phyloP scores from a whole-genome alignment of 37 sponge, comb jelly and placozoan species.

The Diacarnus erythraeanus region DNA sequence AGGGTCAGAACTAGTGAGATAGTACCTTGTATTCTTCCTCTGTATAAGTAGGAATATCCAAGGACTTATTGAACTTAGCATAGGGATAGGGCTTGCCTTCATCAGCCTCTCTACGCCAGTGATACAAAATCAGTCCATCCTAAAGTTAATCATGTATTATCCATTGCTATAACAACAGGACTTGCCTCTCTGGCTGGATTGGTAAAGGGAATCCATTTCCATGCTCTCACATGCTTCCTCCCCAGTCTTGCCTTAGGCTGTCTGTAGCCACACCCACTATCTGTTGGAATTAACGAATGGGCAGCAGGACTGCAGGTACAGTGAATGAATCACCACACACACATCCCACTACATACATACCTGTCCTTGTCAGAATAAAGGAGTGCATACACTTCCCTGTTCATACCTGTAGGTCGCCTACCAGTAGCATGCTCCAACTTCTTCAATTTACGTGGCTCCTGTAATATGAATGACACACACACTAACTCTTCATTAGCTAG shows the following conservation, averaged over 20 bases:
- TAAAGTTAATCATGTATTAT: constrained; percentile 1
- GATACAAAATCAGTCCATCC: constrained; percentile 72
- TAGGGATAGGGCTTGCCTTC: constrained; percentile 85
- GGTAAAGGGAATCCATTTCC: constrained; percentile 93
- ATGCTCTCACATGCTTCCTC: constrained; percentile 67
- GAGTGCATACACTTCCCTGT: constrained; percentile 87
- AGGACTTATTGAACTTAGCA: constrained; percentile 72
- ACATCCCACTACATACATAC: not conserved
- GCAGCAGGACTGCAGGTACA: not conserved
- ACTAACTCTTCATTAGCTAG: not conserved
- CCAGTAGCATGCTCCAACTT: not conserved
- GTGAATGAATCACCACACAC: not conserved
- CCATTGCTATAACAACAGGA: not conserved
- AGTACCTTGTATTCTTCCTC: constrained; percentile 71
- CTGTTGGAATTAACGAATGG: constrained; percentile 62
- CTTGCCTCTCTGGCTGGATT: constrained; percentile 86
- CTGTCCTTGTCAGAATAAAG: constrained; percentile 67
- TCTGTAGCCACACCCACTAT: constrained; percentile 80
- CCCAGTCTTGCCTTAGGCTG: constrained; percentile 85
- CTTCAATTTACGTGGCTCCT: not conserved
- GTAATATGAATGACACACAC: not conserved
- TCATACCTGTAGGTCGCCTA: constrained; percentile 33
- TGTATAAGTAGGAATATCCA: constrained; percentile 65
- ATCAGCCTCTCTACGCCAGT: constrained; percentile 88
- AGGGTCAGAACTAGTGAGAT: not conserved